These are phyloP conservation scores for Palythoa grandis DNA, from an alignment of 92 coral and sea anemone species.

Conservation along the genomic window DNA sequence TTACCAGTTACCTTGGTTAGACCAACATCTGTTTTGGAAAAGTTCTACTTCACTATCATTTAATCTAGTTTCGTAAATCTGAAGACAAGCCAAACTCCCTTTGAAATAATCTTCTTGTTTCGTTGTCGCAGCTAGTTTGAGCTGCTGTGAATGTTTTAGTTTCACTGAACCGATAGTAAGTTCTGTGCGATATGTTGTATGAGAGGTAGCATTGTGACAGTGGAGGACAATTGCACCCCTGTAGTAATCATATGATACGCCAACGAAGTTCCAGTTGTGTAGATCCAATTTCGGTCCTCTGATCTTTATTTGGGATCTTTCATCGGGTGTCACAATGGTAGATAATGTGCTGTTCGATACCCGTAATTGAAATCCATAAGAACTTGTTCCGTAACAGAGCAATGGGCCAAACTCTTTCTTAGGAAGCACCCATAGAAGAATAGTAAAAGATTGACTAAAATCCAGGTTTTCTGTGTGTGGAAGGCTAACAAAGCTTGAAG, in stretches of 20 bases:
- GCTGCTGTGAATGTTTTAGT: not conserved
- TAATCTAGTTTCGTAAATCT: slow-evolving; percentile 17
- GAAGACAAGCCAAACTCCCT: slow-evolving; percentile 31
- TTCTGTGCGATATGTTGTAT: not conserved
- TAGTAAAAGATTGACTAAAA: not conserved
- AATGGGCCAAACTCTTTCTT: not conserved
- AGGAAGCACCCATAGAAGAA: slow-evolving; percentile 28
- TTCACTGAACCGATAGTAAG: not conserved
- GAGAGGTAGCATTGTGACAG: not conserved
- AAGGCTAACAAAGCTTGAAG: slow-evolving; percentile 3
- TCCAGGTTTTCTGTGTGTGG: slow-evolving; percentile 14
- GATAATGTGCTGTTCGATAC: not conserved
- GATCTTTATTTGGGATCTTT: not conserved
- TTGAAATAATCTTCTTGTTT: not conserved
- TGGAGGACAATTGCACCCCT: not conserved
- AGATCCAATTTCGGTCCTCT: not conserved
- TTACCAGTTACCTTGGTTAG: not conserved
- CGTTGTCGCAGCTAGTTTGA: slow-evolving; percentile 12
- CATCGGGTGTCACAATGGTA: not conserved
- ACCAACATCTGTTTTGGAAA: not conserved
- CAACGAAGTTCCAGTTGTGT: slow-evolving; percentile 19
- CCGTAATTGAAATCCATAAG: slow-evolving; percentile 17
- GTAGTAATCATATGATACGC: slow-evolving; percentile 9
- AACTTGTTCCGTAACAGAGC: not conserved
- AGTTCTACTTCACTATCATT: not conserved